These are phyloP conservation scores for Procambarus virginalis DNA, from an alignment of 1,140 invertebrate genomes.

Conservation along the genomic window DNA sequence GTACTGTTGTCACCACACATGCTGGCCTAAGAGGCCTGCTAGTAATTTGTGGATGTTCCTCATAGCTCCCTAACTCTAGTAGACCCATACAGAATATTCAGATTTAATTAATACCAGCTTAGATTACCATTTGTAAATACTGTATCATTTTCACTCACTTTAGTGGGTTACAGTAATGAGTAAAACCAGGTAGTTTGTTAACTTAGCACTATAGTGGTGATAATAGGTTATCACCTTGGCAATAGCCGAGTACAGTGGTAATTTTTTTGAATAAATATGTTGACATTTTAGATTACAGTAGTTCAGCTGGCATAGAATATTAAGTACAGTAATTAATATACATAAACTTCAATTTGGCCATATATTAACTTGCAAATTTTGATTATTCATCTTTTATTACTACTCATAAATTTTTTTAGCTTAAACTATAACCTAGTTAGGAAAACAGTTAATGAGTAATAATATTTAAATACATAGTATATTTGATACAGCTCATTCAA, in stretches of 20 bases:
- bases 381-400: too few species aligned
- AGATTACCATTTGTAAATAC: neutral
- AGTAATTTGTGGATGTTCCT: neutral
- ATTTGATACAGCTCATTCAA: too few species aligned
- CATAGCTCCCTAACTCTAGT: neutral
- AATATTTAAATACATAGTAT: too few species aligned
- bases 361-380: too few species aligned
- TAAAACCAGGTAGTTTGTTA: neutral
- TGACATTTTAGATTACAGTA: too few species aligned
- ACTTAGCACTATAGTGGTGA: neutral
- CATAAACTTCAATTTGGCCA: too few species aligned
- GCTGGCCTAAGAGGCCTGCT: neutral
- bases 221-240: neutral
- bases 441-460: too few species aligned
- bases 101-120: neutral
- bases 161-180: neutral
- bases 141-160: neutral
- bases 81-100: neutral
- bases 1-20: constrained; percentile 76
- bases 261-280: neutral
- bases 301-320: too few species aligned
- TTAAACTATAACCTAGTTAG: too few species aligned
- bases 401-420: too few species aligned
- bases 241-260: too few species aligned
- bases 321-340: too few species aligned